A percentile compares a stretch with the other conserved stretches of the same genome.
These are phyloP conservation scores for Diglossa brunneiventris DNA, from an alignment of 2,113 vertebrate genomes.

Conservation along the genomic window DNA sequence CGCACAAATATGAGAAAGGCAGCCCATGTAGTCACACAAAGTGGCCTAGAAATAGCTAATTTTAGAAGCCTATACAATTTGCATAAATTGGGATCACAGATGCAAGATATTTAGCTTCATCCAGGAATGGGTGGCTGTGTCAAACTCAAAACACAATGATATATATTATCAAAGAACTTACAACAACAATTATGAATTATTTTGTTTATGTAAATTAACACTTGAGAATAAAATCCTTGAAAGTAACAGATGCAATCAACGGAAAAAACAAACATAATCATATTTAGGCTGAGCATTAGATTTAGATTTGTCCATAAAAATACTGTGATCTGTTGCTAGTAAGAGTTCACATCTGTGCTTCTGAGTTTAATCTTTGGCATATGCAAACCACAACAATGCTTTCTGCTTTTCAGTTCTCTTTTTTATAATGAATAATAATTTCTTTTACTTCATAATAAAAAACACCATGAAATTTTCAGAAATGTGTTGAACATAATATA, in stretches of 20 bases:
- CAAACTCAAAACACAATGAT: background rate
- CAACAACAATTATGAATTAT: slow-evolving; percentile 24
- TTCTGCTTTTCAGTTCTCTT: background rate
- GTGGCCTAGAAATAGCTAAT: background rate
- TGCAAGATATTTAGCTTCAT: background rate
- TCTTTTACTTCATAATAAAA: background rate
- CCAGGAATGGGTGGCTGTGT: background rate
- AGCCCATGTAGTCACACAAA: background rate
- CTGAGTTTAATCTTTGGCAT: background rate
- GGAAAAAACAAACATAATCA: background rate
- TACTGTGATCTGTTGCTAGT: background rate
- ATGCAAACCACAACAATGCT: background rate
- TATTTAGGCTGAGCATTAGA: background rate
- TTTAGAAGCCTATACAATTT: background rate
- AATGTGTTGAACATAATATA: background rate
- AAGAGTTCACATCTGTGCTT: background rate
- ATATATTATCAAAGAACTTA: background rate
- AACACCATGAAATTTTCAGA: background rate
- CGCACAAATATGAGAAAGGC: rapidly evolving
- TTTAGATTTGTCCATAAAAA: slow-evolving; percentile 10
- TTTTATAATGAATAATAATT: background rate
- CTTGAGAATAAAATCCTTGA: background rate
- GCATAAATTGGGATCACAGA: background rate
- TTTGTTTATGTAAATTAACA: slow-evolving; percentile 10
- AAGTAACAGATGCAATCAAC: slow-evolving; percentile 11